Conservation (phyloP, 2,888 invertebrate species). For the Phania funesta region DNA sequence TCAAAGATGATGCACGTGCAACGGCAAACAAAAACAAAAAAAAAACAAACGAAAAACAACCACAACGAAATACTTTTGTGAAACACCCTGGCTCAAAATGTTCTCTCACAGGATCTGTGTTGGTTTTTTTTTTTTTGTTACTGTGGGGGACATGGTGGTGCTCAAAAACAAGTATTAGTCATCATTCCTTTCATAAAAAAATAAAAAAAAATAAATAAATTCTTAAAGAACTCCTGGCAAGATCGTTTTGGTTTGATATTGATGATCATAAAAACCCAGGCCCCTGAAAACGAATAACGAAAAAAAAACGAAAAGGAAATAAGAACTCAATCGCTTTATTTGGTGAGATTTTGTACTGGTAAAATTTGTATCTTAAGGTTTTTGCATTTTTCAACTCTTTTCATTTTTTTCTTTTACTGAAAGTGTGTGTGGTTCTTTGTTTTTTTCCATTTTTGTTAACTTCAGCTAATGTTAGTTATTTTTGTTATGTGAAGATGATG, state of each 20-base stretch:
- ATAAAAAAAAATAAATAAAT: neutral
- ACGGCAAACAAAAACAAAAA: constrained; percentile 37
- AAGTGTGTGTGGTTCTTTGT: constrained; percentile 22
- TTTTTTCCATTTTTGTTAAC: constrained; percentile 11
- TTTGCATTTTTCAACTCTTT: constrained; percentile 21
- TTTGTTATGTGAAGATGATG: constrained; percentile 32
- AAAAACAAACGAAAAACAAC: constrained; percentile 2
- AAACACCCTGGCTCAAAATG: constrained; percentile 29
- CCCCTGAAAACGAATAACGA: constrained; percentile 40
- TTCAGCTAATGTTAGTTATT: constrained; percentile 42
- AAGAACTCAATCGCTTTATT: constrained; percentile 56
- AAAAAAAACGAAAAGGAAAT: constrained; percentile 28
- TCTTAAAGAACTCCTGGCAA: constrained; percentile 63
- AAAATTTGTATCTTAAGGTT: constrained; percentile 30
- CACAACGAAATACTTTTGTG: constrained; percentile 10
- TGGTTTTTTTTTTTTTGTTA: neutral
- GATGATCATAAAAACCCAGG: constrained; percentile 51
- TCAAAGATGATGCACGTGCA: constrained; percentile 63
- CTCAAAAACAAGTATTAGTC: constrained; percentile 40
- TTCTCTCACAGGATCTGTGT: constrained; percentile 65
- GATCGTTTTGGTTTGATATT: constrained; percentile 60
- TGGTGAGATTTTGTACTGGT: constrained; percentile 34
- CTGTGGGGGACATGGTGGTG: constrained; percentile 36
- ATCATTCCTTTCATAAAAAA: constrained; percentile 37
- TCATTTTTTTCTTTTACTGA: constrained; percentile 13